Conservation (phyloP, 2,888 invertebrate species). For the Alloscopus bannaensis region DNA sequence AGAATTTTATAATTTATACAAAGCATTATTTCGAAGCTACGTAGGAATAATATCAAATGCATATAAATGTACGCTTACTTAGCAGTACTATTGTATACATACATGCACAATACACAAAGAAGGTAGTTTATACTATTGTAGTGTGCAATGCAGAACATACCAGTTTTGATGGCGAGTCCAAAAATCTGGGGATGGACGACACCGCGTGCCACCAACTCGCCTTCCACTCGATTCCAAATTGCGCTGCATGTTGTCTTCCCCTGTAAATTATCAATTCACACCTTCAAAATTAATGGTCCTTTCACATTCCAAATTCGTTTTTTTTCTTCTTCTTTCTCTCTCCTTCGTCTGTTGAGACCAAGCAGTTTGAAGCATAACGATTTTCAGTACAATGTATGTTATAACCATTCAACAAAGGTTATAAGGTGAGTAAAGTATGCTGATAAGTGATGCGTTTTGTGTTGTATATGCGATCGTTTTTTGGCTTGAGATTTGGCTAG, state of each 20-base stretch:
- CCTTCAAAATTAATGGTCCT: conserved; percentile 70
- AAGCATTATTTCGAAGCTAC: no score
- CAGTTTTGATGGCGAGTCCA: conserved; percentile 73
- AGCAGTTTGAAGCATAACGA: not conserved
- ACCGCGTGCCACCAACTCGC: conserved; percentile 73
- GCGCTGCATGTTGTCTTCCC: conserved; percentile 73
- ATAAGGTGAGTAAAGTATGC: not conserved
- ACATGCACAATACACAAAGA: no score
- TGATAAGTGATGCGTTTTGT: conserved; percentile 13
- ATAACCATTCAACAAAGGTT: conserved; percentile 12
- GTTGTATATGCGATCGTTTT: conserved; percentile 19
- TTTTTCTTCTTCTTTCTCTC: not conserved
- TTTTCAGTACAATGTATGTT: conserved; percentile 1
- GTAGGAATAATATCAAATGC: no score
- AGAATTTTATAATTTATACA: no score
- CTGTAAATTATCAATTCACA: conserved; percentile 72
- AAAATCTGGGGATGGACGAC: conserved; percentile 73
- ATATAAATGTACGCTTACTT: no score
- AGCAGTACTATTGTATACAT: no score
- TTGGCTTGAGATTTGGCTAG: conserved; percentile 50
- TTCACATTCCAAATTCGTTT: conserved; percentile 65
- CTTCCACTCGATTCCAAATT: conserved; percentile 73
- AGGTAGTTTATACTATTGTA: no score
- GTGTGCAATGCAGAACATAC: conserved; percentile 69
- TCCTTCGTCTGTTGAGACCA: no score